Conservation (phyloP, 2,888 invertebrate genomes). For the Acheta domesticus region DNA sequence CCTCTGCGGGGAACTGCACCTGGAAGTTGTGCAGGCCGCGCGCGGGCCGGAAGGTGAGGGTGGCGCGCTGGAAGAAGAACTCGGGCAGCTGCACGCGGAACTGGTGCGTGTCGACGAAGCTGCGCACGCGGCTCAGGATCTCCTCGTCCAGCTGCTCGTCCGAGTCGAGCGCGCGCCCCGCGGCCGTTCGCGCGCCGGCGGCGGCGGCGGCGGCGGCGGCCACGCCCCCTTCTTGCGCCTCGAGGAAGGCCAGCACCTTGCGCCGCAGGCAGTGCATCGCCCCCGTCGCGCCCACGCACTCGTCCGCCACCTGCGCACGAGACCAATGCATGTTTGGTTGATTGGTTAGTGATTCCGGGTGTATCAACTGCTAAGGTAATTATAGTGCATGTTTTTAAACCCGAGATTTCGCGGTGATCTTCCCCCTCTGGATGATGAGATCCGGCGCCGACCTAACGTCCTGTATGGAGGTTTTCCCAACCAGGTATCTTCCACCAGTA, state of each 20-base stretch:
- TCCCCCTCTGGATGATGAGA: too few species aligned
- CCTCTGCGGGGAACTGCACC: conserved; percentile 45
- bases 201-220: conserved; percentile 32
- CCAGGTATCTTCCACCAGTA: too few species aligned
- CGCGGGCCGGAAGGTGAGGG: conserved; percentile 44
- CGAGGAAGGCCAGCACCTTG: conserved; percentile 72
- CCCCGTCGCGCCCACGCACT: conserved; percentile 57
- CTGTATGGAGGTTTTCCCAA: too few species aligned
- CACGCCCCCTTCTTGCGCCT: conserved; percentile 59
- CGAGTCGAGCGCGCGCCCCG: conserved; percentile 34
- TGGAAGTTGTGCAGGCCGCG: conserved; percentile 48
- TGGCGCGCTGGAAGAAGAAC: conserved; percentile 64
- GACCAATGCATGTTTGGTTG: too few species aligned
- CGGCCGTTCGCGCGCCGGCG: background rate
- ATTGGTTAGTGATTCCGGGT: too few species aligned
- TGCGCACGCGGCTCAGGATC: conserved; percentile 67
- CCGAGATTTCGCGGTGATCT: too few species aligned
- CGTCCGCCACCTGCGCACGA: conserved; percentile 56
- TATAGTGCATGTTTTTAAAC: too few species aligned
- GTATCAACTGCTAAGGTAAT: too few species aligned
- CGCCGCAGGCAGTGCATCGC: conserved; percentile 71
- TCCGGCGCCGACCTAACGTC: too few species aligned
- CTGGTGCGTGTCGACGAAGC: conserved; percentile 70
- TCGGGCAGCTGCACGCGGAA: conserved; percentile 70
- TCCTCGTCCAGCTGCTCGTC: conserved; percentile 62